Percentiles rank a stretch among this genome's conserved stretches.
phyloP scores from a whole-genome alignment of 2,113 vertebrate species.

The Lophotis ruficrista region DNA sequence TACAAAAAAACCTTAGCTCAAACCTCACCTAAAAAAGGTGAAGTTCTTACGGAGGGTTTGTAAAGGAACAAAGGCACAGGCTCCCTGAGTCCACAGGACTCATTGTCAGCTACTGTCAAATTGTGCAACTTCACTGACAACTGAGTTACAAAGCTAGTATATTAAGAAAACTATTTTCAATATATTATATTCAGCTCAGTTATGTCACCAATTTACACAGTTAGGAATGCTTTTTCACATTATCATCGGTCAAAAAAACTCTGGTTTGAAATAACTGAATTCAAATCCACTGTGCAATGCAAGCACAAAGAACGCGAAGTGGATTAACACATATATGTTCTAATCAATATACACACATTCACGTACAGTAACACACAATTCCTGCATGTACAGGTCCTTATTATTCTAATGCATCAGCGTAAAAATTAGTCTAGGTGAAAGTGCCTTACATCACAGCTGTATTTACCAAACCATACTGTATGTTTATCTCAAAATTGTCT shows the following conservation, averaged over 20 bases:
- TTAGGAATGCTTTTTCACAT: background rate
- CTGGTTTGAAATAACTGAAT: background rate
- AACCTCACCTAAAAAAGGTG: background rate
- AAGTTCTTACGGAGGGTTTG: background rate
- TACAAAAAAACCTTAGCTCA: background rate
- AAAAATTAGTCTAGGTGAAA: background rate
- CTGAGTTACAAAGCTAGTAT: background rate
- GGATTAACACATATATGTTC: background rate
- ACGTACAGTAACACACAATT: constrained; percentile 7
- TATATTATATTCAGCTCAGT: background rate
- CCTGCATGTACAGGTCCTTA: background rate
- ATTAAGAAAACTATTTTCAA: background rate
- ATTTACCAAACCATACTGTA: background rate
- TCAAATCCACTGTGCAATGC: constrained; percentile 30
- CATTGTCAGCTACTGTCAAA: background rate
- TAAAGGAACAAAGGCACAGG: background rate
- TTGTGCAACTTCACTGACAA: background rate
- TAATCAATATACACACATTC: background rate
- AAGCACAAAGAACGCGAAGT: constrained; percentile 14
- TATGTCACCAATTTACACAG: background rate
- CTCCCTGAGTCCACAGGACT: background rate
- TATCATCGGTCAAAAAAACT: background rate
- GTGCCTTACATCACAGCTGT: background rate
- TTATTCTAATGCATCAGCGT: background rate
- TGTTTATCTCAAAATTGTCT: background rate